Evolutionary conservation across 2,113 vertebrate genomes (phyloP), one percentile per base, ranked within the genome.

Genomic region (Girardinichthys multiradiatus): DNA sequence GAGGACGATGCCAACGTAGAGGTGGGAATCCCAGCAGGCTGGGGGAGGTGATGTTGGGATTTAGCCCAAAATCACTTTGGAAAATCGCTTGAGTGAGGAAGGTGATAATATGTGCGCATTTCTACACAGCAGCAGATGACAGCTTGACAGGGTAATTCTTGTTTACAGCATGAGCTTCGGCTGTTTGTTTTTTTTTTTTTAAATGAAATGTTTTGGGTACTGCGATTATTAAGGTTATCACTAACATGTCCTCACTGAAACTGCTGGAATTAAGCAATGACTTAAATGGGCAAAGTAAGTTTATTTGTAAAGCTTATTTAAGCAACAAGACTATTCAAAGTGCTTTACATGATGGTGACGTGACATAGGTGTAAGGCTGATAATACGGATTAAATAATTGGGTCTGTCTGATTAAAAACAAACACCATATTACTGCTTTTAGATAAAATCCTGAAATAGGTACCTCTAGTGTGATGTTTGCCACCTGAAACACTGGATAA

Each of bases 31-130:
- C 15, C 66, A 29, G 72, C 37, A 60, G 63, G 45, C 57, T 42
- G 73, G 64, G 39, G 65, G 66, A 64, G 58, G 48, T 57, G 67
- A 59, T 24, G 66, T 60, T 57, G 33, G 67, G 69, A 85, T 85
- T 82, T 57, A 77, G 57, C 63, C 75, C 29, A 29, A 64, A 84
- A 82, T 82, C 76, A 74, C 62, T 83, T 76, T 65, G 60, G 35
- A 70, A 76, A 63, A 77, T 69, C 79, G 67, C 48, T 51, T 59
- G 39, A 66, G 13, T 65, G 48, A 57, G 66, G 66, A 76, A 27
- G 19, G n/a, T 74, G 58, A 67, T 62, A 37, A 76, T 73, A 75
- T 69, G 33, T 45, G 27, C 33, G 31, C n/a, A 65, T 76, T 48
- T 77, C 68, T 24, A 70, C 21, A 13, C 64, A 4, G 27, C n/a